Evolutionary conservation across 2,797 vertebrate genomes (phyloP).

Genomic region (Eremophila alpestris): DNA sequence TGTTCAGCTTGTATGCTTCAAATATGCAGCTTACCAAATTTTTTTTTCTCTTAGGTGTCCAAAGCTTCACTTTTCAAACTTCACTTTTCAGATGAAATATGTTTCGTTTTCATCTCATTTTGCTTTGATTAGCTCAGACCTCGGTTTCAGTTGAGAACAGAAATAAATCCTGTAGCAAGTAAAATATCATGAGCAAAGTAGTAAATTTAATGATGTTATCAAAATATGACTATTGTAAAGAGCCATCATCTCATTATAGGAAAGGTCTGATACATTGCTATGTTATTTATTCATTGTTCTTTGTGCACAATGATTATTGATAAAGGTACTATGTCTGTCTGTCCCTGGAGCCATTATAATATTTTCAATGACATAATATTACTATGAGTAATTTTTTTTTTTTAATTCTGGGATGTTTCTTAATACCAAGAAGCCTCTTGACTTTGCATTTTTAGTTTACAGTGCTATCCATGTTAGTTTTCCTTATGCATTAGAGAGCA

Average conservation of each 20-base stretch:
- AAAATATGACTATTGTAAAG: background rate
- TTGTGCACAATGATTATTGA: background rate
- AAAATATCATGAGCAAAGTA: background rate
- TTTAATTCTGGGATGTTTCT: background rate
- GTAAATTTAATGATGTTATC: background rate
- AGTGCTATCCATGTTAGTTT: background rate
- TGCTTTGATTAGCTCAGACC: background rate
- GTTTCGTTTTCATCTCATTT: background rate
- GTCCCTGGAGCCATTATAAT: background rate
- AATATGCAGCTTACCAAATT: background rate
- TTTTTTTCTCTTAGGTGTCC: background rate
- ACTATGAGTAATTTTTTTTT: background rate
- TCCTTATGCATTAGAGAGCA: background rate
- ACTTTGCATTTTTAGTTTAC: background rate
- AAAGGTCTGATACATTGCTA: background rate
- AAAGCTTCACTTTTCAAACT: background rate
- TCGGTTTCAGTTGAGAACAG: background rate
- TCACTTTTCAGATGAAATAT: background rate
- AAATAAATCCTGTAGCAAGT: background rate
- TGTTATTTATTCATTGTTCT: background rate
- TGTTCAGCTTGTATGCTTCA: background rate
- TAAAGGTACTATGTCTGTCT: background rate
- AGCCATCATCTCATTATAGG: background rate
- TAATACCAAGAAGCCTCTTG: background rate
- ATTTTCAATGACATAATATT: background rate